Base-by-base conservation (phyloP, 2,113 vertebrate genomes). In the Thalassoma bifasciatum region DNA sequence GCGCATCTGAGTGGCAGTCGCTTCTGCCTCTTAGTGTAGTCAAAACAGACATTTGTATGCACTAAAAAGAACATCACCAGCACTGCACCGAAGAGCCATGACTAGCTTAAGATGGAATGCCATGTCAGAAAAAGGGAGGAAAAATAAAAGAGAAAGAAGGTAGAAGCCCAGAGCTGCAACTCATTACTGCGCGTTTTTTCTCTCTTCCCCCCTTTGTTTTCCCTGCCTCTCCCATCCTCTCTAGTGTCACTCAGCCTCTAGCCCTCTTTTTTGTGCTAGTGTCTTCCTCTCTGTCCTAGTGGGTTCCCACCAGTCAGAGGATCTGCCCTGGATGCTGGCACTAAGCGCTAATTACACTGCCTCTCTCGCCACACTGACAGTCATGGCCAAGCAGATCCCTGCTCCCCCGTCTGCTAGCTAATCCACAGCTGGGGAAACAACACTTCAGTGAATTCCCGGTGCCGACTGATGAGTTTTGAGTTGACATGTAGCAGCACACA, bases 331-430 rank as follows among this genome's bases (percentile, higher is more conserved):
- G 68, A 85, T 69, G 71, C 59, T 86, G 89, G 86, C 84, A 81
- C 81, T 79, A 84, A 89, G 81, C 61, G 22, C 75, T 92, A 92
- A 91, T 92, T 89, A 87, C 77, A 58, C 72, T 22, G 52, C 89
- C 84, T 75, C 84, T 89, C 77, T 79, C 66, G 40, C 64, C 72
- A 62, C 75, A 52, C 61, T 80, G 79, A 81, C 87, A 86, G 75
- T 64, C 75, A 57, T 49, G 69, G 82, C 73, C 79, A 75, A 40
- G 70, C 54, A 82, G 81, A 77, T 79, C 69, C 78, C 54, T 53
- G 66, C 62, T 70, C 36, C 64, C 68, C 66, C 19, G 76, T 83
- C 79, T 76, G 63, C 79, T 86, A 79, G 63, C 79, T 86, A 79
- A 89, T 81, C 70, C 67, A 77, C 75, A 83, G 68, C 64, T 75